Conservation (phyloP, 1,140 invertebrate genomes). For the Drosophila sturtevanti region DNA sequence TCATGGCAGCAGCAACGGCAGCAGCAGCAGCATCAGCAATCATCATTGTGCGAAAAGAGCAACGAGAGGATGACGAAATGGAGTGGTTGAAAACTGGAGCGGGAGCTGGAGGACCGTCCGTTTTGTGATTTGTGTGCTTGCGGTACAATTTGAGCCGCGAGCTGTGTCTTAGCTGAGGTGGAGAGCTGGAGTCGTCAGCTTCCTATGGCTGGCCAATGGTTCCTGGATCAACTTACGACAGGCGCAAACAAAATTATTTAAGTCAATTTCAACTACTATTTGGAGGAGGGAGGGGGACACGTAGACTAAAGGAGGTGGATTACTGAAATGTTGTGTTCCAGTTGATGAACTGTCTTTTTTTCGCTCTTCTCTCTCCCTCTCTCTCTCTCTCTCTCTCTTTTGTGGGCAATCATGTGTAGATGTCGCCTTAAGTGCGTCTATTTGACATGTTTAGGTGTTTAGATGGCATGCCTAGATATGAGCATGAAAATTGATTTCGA, state of each 20-base stretch:
- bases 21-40: conserved; percentile 62
- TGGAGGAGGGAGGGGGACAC: too few species aligned
- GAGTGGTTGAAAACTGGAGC: conserved; percentile 5
- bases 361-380: neutral
- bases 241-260: conserved; percentile 80
- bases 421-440: conserved; percentile 72
- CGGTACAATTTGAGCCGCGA: conserved; percentile 79
- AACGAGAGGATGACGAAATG: conserved; percentile 4
- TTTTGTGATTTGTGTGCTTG: conserved; percentile 77
- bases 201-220: conserved; percentile 75
- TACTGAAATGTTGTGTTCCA: neutral
- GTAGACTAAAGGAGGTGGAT: neutral
- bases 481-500: conserved; percentile 64
- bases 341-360: conserved; percentile 24
- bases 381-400: neutral
- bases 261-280: conserved; percentile 10
- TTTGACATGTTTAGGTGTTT: conserved; percentile 77
- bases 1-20: conserved; percentile 46
- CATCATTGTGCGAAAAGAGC: conserved; percentile 61
- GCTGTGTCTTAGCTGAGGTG: conserved; percentile 39
- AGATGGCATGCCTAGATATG: conserved; percentile 66
- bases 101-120: conserved; percentile 46
- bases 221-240: conserved; percentile 70
- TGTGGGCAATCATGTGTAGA: conserved; percentile 46
- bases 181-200: conserved; percentile 41